phyloP scores from a whole-genome alignment of 1,140 invertebrate genomes.

The Eciton burchellii region DNA sequence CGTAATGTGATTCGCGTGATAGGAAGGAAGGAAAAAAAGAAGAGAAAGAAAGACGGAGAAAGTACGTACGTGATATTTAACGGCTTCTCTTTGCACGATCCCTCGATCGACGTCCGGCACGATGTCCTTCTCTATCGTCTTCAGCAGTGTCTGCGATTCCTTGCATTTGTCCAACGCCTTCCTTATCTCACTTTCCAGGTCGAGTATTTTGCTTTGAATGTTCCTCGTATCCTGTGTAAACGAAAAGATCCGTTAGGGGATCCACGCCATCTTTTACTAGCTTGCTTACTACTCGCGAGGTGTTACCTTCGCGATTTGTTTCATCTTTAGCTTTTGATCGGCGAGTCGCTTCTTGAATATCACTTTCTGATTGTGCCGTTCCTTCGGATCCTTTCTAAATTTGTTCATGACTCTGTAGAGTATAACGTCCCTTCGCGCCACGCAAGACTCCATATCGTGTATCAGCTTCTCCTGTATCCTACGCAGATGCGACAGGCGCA shows the following conservation, averaged over 20 bases:
- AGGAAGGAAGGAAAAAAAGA: too few relatives aligned
- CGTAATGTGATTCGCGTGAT: too few relatives aligned
- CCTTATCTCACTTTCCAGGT: conserved; percentile 73
- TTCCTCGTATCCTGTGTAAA: conserved; percentile 79
- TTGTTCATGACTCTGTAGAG: conserved; percentile 87
- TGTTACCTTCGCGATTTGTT: conserved; percentile 85
- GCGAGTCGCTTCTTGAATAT: conserved; percentile 84
- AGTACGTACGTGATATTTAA: conserved; percentile 81
- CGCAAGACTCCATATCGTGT: conserved; percentile 91
- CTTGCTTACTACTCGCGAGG: too few relatives aligned
- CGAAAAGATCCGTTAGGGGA: not conserved
- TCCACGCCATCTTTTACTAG: too few relatives aligned
- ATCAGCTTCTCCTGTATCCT: conserved; percentile 91
- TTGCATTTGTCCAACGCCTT: conserved; percentile 73
- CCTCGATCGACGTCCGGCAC: conserved; percentile 84
- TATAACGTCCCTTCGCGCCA: conserved; percentile 90
- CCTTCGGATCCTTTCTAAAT: conserved; percentile 85
- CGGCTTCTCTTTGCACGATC: conserved; percentile 82
- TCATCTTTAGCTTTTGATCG: conserved; percentile 87
- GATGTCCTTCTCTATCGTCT: conserved; percentile 76
- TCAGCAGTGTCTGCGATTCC: conserved; percentile 72
- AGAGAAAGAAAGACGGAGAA: too few relatives aligned
- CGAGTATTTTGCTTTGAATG: conserved; percentile 74
- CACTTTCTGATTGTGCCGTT: conserved; percentile 79
- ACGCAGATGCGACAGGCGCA: conserved; percentile 87